Evolutionary conservation across 2,797 vertebrate genomes (phyloP), one percentile per base, ranked within the genome.

Genomic region (Poecilia gillii): DNA sequence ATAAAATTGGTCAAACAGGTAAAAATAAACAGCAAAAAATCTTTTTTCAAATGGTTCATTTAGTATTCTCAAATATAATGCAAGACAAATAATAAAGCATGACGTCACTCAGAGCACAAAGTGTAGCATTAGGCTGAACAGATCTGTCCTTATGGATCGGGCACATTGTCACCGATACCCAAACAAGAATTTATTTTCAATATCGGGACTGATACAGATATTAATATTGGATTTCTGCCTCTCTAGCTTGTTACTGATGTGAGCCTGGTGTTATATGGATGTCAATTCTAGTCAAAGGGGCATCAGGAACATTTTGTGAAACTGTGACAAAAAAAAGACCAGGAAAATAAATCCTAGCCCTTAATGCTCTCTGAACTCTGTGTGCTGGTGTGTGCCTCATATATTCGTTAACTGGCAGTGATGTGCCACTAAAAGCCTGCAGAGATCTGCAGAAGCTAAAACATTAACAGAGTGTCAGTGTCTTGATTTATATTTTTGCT

Each of bases 401-500:
- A 84, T 84, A 73, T 93, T 87, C 74, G 78, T 74, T 80, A 90
- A 89, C 83, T 82, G 75, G 74, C 89, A 81, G 82, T 81, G 87
- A 91, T 86, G 90, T 84, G 2, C 80, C 72, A 46, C 75, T 89
- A 86, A 88, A 91, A 89, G 81, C 85, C 84, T 23, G 18, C 82
- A 41, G 82, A 89, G 89, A 86, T 83, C 81, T 78, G 85, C 82
- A 64, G 76, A 78, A 81, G 28, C 87, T 94, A 73, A 94, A 95
- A 93, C 86, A 95, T 95, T 94, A 91, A 95, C 90, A 75, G 82
- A 25, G 82, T 90, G 92, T 89, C 90, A 89, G 86, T 93, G 93
- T 93, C 90, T 33, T 91, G 94, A 94, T 89, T 93, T 89, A 92
- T 88, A 93, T 91, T 88, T 92, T 83, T 55, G 73, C 88, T 92